Percentiles rank a stretch among this genome's conserved stretches.
phyloP scores from a whole-genome alignment of 2,797 vertebrate species.

The Acanthis flammea region DNA sequence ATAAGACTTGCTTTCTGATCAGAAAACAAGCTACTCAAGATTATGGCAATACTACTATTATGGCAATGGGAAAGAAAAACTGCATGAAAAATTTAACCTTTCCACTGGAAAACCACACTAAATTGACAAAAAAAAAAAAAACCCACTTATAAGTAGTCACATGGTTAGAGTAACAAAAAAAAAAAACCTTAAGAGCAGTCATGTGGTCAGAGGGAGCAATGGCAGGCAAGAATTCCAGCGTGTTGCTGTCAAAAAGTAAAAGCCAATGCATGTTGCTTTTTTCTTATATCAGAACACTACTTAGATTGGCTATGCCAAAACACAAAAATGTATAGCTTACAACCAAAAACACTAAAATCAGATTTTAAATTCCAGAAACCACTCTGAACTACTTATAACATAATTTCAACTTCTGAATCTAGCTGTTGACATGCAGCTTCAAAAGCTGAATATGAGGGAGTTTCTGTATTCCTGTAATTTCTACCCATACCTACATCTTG shows the following conservation, averaged over 20 bases:
- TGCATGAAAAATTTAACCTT: neutral
- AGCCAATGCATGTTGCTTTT: neutral
- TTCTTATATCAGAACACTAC: neutral
- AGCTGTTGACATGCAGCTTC: neutral
- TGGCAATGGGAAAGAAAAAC: neutral
- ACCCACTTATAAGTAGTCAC: neutral
- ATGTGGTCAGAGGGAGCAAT: neutral
- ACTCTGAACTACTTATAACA: neutral
- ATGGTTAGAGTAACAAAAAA: neutral
- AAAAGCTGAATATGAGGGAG: neutral
- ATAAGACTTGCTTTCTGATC: neutral
- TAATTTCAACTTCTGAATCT: neutral
- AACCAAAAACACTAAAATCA: neutral
- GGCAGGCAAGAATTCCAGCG: neutral
- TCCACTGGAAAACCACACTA: neutral
- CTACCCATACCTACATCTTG: accelerated
- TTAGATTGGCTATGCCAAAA: neutral
- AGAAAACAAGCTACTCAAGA: neutral
- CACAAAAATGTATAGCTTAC: neutral
- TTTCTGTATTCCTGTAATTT: neutral
- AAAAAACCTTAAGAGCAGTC: neutral
- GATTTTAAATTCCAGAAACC: neutral
- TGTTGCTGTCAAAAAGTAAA: neutral
- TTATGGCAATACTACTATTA: neutral
- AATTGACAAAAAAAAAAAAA: neutral